Conservation (phyloP, 2,113 vertebrate species). For the Coturnix japonica region DNA sequence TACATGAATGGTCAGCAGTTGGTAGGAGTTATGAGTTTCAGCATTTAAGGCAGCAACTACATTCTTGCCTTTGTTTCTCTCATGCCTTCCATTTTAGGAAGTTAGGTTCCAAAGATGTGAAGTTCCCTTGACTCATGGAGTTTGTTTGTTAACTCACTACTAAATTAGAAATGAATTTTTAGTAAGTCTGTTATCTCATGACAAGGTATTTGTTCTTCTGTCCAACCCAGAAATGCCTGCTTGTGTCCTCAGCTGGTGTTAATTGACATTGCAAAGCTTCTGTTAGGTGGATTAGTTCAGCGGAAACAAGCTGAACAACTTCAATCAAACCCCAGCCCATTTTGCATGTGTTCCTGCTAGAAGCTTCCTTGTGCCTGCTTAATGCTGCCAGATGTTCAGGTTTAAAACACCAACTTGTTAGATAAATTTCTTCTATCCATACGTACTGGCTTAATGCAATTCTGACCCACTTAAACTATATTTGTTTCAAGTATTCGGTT, state of each 20-base stretch:
- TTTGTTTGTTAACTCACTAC: background rate
- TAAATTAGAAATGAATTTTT: constrained; percentile 15
- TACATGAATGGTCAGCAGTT: background rate
- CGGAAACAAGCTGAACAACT: background rate
- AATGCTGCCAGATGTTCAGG: background rate
- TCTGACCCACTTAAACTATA: background rate
- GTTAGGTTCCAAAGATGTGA: background rate
- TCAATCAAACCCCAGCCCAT: background rate
- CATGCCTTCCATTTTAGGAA: background rate
- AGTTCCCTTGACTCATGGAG: background rate
- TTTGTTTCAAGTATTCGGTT: background rate
- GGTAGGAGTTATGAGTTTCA: constrained; percentile 63
- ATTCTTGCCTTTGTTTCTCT: background rate
- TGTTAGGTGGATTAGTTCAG: background rate
- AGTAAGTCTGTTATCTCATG: background rate
- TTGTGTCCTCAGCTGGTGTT: background rate
- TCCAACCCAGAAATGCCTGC: background rate
- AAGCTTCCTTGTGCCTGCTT: background rate
- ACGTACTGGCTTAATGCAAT: background rate
- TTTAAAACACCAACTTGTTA: background rate
- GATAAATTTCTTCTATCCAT: background rate
- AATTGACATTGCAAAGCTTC: background rate
- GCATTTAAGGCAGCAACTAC: constrained; percentile 19
- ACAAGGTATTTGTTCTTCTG: background rate
- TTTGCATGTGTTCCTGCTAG: background rate